Conservation (phyloP, 2,797 vertebrate genomes). For the Euphonia xanthogaster region DNA sequence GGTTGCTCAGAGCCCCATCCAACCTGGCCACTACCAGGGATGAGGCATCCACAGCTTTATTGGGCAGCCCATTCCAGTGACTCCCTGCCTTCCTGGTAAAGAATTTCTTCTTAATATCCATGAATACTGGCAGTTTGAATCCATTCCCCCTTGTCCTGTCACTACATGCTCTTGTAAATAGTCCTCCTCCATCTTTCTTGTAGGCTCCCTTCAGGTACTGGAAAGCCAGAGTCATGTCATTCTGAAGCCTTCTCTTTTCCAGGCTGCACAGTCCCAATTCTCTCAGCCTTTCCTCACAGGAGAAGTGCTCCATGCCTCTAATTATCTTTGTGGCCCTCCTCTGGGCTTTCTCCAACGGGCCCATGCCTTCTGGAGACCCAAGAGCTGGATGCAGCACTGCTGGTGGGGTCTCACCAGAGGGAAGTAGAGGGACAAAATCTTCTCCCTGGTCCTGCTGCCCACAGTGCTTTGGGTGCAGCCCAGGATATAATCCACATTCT, state of each 20-base stretch:
- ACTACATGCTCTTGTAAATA: background rate
- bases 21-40: background rate
- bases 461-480: background rate
- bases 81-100: background rate
- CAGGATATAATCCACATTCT: background rate
- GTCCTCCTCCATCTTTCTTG: background rate
- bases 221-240: background rate
- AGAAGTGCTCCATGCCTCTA: background rate
- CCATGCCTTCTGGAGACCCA: background rate
- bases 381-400: background rate
- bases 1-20: background rate
- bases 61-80: background rate
- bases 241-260: background rate
- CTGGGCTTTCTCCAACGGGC: background rate
- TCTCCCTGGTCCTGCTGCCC: background rate
- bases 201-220: background rate
- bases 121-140: background rate
- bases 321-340: background rate
- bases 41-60: background rate
- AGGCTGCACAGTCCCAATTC: background rate
- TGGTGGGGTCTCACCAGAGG: background rate
- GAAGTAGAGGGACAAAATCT: background rate
- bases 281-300: background rate
- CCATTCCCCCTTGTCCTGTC: background rate
- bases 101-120: background rate